A percentile compares a stretch with the other conserved stretches of the same genome.
Conservation (phyloP, 2,113 vertebrate species). For the Monopterus albus region DNA sequence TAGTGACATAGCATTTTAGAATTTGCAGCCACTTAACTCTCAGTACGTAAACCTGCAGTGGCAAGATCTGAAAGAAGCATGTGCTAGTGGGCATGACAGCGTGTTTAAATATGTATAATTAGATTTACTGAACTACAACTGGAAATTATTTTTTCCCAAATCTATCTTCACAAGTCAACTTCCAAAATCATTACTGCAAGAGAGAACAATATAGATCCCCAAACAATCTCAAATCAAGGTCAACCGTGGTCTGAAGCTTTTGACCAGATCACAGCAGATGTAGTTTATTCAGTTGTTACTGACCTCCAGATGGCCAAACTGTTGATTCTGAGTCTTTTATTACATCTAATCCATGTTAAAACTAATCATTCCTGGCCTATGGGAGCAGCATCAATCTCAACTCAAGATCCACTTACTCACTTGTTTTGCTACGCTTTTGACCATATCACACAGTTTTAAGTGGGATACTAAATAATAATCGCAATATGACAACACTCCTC, state of each 20-base stretch:
- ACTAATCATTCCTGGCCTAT: not conserved
- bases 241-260: not conserved
- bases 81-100: not conserved
- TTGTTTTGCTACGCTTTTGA: not conserved
- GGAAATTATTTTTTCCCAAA: not conserved
- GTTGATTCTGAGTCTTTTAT: not conserved
- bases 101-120: not conserved
- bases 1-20: too few relatives aligned
- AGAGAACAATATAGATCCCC: not conserved
- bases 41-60: not conserved
- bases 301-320: not conserved
- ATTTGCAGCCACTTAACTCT: not conserved
- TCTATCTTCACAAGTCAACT: not conserved
- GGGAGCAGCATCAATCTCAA: not conserved
- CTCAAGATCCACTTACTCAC: not conserved
- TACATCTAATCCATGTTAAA: too few relatives aligned
- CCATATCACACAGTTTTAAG: not conserved
- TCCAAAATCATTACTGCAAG: not conserved
- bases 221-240: not conserved
- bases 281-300: not conserved
- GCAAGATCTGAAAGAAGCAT: not conserved
- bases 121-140: too few relatives aligned
- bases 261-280: not conserved
- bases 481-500: slow-evolving; percentile 11
- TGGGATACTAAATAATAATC: not conserved